phyloP scores from a whole-genome alignment of 2,113 vertebrate genomes.

The Bos taurus region ARS-UCD2.0 NC_037336.1:6708501-6709000 shows the following conservation, averaged over 20 bases:
- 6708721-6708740: neutral
- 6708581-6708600: neutral
- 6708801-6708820: accelerated
- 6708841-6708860: neutral
- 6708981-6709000: too few species aligned
- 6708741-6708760: neutral
- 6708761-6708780: neutral
- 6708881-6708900: neutral
- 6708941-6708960: neutral
- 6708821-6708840: neutral
- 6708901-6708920: neutral
- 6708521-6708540: neutral
- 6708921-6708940: neutral
- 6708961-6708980: neutral
- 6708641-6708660: accelerated
- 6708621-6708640: neutral
- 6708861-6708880: neutral
- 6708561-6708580: neutral
- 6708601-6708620: neutral
- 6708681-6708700: neutral
- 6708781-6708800: neutral
- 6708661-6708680: neutral
- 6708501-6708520: neutral
- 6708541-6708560: neutral
- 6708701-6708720: neutral